Evolutionary conservation across 2,888 invertebrate species (phyloP).

Genomic region (Lycia hirtaria): DNA sequence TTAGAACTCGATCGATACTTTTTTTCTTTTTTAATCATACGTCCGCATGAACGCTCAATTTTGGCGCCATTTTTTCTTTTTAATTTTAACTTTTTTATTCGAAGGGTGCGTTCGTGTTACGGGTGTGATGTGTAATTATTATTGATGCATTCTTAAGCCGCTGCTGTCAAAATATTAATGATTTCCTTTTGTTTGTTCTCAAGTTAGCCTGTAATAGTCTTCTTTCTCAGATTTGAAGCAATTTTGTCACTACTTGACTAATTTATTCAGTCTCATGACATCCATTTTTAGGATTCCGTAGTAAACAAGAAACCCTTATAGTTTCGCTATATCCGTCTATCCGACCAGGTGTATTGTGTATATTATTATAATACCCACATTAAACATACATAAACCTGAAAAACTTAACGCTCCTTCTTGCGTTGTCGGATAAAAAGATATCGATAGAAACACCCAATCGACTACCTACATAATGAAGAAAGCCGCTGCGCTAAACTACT

Average conservation of each 20-base stretch:
- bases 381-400: too few relatives aligned
- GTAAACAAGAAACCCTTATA: too few relatives aligned
- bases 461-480: slow-evolving; percentile 69
- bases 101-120: slow-evolving; percentile 55
- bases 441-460: slow-evolving; percentile 63
- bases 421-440: slow-evolving; percentile 65
- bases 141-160: slow-evolving; percentile 61
- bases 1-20: slow-evolving; percentile 79
- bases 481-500: slow-evolving; percentile 65
- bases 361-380: too few relatives aligned
- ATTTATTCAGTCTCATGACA: too few relatives aligned
- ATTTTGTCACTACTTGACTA: too few relatives aligned
- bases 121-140: slow-evolving; percentile 64
- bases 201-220: not conserved
- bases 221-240: too few relatives aligned
- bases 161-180: slow-evolving; percentile 74
- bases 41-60: slow-evolving; percentile 56
- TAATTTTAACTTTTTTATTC: slow-evolving; percentile 46
- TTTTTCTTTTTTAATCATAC: slow-evolving; percentile 35
- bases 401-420: too few relatives aligned
- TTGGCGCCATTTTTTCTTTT: slow-evolving; percentile 55
- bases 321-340: too few relatives aligned
- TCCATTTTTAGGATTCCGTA: too few relatives aligned
- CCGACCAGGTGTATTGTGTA: too few relatives aligned
- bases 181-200: slow-evolving; percentile 10